Percentiles rank a stretch among this genome's conserved stretches.
Evolutionary conservation across 1,140 invertebrate species (phyloP).

Genomic region (Caerostris extrusa): DNA sequence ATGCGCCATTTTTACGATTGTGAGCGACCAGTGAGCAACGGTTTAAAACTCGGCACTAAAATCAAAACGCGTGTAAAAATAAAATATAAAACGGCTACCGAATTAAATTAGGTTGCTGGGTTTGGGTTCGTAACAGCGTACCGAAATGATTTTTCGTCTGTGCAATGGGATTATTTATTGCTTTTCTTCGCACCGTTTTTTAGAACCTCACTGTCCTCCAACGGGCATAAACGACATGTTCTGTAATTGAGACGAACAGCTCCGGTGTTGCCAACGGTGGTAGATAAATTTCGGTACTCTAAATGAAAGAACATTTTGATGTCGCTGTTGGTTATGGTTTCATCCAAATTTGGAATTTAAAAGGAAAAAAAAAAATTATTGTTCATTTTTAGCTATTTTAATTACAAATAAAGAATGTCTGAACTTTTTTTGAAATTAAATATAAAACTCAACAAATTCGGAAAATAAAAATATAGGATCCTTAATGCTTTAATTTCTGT

Average conservation of each 20-base stretch:
- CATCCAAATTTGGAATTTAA: not conserved
- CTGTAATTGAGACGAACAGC: constrained; percentile 46
- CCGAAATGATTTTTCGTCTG: constrained; percentile 62
- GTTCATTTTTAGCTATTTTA: not conserved
- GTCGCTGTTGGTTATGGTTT: not conserved
- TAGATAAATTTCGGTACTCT: not conserved
- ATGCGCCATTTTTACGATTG: constrained; percentile 56
- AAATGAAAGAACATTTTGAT: not conserved
- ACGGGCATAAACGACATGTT: constrained; percentile 31
- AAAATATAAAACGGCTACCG: constrained; percentile 56
- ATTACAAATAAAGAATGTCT: too few relatives aligned
- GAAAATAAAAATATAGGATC: too few relatives aligned
- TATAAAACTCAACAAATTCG: too few relatives aligned
- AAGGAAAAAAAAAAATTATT: not conserved
- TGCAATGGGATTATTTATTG: constrained; percentile 49
- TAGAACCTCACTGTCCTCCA: not conserved
- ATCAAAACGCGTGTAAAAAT: constrained; percentile 68
- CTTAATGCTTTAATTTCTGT: too few relatives aligned
- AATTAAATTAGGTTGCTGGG: constrained; percentile 33
- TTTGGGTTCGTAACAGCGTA: constrained; percentile 30
- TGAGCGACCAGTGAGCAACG: not conserved
- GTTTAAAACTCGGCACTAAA: not conserved
- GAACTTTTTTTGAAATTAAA: too few relatives aligned
- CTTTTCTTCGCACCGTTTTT: constrained; percentile 31
- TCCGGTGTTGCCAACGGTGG: constrained; percentile 11